A percentile compares a stretch with the other conserved stretches of the same genome.
phyloP scores from a whole-genome alignment of 2,113 vertebrate genomes.

The Prolemur simus region DNA sequence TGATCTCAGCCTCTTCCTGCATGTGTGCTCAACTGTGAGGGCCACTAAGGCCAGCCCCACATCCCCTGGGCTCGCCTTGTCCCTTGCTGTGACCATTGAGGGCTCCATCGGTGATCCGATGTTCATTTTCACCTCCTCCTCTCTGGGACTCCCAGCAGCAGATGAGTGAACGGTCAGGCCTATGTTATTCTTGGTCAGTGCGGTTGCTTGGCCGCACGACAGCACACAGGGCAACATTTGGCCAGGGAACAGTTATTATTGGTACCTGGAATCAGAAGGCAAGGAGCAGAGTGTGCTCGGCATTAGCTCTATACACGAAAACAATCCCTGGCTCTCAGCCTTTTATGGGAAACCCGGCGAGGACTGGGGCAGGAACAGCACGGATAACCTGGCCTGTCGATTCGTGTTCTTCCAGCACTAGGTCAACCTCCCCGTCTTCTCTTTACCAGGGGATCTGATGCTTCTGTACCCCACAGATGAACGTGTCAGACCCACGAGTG shows the following conservation, averaged over 20 bases:
- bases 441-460: neutral
- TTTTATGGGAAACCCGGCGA: neutral
- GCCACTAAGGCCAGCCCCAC: neutral
- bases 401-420: neutral
- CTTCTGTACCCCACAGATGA: neutral
- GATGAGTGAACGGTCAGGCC: no score
- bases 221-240: neutral
- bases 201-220: neutral
- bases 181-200: neutral
- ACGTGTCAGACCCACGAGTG: neutral
- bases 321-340: neutral
- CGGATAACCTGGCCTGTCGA: accelerated
- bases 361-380: neutral
- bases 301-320: neutral
- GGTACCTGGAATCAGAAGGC: slow-evolving; percentile 13
- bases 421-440: neutral
- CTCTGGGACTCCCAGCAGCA: neutral
- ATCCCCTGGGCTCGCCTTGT: neutral
- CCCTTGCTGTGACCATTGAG: neutral
- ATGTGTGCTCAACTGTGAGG: neutral
- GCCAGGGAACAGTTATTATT: neutral
- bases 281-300: neutral
- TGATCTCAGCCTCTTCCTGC: no score
- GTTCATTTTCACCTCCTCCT: neutral
- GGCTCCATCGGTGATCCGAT: accelerated